Evolutionary conservation across 2,113 vertebrate genomes (phyloP), one percentile per base, ranked within the genome.

Genomic region (Mobula hypostoma): DNA sequence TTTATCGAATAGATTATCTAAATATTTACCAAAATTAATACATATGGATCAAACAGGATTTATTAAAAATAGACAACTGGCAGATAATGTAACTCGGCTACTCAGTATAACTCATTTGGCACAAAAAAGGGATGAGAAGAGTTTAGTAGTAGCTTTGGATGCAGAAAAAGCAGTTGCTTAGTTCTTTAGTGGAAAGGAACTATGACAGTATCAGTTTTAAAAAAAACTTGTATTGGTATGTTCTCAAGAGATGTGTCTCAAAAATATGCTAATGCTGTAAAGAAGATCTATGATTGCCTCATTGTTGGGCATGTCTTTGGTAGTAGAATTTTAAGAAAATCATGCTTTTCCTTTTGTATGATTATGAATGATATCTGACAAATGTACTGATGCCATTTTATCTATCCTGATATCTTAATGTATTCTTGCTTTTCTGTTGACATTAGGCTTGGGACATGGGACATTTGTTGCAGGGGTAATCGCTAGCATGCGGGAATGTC

Each of bases 401-500:
- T 36, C 66, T 5, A 82, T 82, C n/a, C 63, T 82, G 63, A 78
- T 58, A 36, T 70, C 72, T 74, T 70, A n/a, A 5, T 82, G 3
- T 68, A 8, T 24, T 61, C 85, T 70, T 32, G 32, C 61, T 11
- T 68, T 2, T 94, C 24, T 72, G 94, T 82, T 94, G 92, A 91
- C 27, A 92, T 70, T 95, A 99, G 99, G 99, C 82, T 96, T 99
- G 95, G 99, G 99, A 94, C 99, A 99, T 4, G 99, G 99, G 11
- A 99, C 99, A 0, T 99, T 99, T n/a, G 99, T 99, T 32, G 99
- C 99, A 36, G 99, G 99, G 56, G 99, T 99, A 66, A 99, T 99
- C 87, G 99, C 99, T 95, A 99, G 99, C 95, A 99, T 99, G 99
- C 97, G 99, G 95, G 99, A 99, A 95, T 99, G 99, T 97, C 99